Evolutionary conservation across 2,113 vertebrate genomes (phyloP).

Genomic region (Ictidomys tridecemlineatus): DNA sequence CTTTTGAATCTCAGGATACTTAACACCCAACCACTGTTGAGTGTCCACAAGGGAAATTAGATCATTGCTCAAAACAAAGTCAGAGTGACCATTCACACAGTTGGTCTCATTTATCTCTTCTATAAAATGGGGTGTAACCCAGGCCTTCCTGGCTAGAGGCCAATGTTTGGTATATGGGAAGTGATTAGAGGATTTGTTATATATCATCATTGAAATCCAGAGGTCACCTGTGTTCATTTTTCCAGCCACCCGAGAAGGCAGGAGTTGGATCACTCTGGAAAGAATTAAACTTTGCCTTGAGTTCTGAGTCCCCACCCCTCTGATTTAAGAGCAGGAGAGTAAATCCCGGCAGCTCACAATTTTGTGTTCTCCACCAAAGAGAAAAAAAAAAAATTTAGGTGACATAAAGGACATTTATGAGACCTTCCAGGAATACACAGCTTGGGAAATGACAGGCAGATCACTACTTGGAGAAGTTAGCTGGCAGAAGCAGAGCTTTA

Average conservation of each 20-base stretch:
- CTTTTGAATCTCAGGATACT: background rate
- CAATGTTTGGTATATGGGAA: background rate
- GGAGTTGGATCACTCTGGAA: background rate
- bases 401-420: slow-evolving; percentile 62
- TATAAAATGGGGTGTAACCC: background rate
- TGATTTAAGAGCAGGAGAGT: background rate
- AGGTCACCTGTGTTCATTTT: background rate
- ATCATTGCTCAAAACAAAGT: background rate
- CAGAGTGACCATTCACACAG: background rate
- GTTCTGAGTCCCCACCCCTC: background rate
- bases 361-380: background rate
- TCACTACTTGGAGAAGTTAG: background rate
- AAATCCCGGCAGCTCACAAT: background rate
- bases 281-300: background rate
- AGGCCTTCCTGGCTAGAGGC: background rate
- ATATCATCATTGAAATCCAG: background rate
- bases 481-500: slow-evolving; percentile 49
- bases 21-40: background rate
- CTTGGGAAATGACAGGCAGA: slow-evolving; percentile 63
- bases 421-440: slow-evolving; percentile 46
- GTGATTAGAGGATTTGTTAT: background rate
- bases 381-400: slow-evolving; percentile 62
- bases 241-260: background rate
- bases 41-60: background rate
- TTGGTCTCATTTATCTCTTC: background rate